Conservation (phyloP, 2,888 invertebrate genomes). For the Lithophane socia region DNA sequence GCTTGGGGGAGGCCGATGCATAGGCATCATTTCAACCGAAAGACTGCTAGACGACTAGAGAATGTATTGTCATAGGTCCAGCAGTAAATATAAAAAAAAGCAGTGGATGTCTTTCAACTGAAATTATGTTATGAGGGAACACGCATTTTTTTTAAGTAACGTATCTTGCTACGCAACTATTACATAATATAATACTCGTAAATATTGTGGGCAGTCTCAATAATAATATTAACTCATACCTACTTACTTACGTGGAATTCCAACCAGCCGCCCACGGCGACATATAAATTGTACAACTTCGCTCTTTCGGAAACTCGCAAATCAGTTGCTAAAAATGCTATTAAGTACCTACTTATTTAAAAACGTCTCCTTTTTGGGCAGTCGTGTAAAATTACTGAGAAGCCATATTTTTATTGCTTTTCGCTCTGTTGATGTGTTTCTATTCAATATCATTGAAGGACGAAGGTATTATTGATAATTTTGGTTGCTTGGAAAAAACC, state of each 20-base stretch:
- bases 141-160: too few species aligned
- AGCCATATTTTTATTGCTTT: constrained; percentile 2
- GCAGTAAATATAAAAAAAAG: too few species aligned
- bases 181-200: background rate
- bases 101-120: too few species aligned
- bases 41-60: too few species aligned
- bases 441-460: background rate
- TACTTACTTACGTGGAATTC: constrained; percentile 4
- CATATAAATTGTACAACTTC: constrained; percentile 1
- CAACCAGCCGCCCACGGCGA: background rate
- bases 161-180: too few species aligned
- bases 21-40: too few species aligned
- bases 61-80: too few species aligned
- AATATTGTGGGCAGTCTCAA: background rate
- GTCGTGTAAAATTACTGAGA: background rate
- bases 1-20: too few species aligned
- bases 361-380: too few species aligned
- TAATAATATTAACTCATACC: constrained; percentile 6
- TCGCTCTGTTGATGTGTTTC: background rate
- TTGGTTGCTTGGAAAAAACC: background rate
- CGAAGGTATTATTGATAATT: background rate
- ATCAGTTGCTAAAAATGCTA: constrained; percentile 6
- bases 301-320: constrained; percentile 9
- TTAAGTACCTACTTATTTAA: background rate
- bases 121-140: background rate